phyloP scores from a whole-genome alignment of 2,113 vertebrate species.

The Dicerorhinus sumatrensis region DNA sequence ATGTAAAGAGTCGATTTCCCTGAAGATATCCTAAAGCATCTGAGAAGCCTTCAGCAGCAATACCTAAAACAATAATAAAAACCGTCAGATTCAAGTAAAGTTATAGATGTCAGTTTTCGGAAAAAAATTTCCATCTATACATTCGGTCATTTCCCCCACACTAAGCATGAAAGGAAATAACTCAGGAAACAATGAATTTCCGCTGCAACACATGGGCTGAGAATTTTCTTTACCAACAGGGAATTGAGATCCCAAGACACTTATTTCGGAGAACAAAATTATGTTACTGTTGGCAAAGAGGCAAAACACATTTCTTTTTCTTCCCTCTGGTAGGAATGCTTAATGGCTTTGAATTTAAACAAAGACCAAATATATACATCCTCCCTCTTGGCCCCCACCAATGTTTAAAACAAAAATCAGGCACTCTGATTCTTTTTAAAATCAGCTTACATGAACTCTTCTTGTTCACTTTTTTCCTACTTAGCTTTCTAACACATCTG shows the following conservation, averaged over 20 bases:
- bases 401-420: constrained; percentile 15
- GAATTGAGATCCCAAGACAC: constrained; percentile 68
- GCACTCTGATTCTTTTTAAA: neutral
- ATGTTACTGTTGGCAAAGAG: constrained; percentile 73
- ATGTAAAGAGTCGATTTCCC: constrained; percentile 56
- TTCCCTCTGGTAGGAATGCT: constrained; percentile 40
- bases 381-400: neutral
- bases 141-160: constrained; percentile 62
- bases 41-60: constrained; percentile 72
- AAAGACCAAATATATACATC: constrained; percentile 18
- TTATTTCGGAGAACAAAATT: constrained; percentile 68
- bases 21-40: constrained; percentile 67
- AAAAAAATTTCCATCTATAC: constrained; percentile 5
- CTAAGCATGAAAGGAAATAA: constrained; percentile 78
- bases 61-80: constrained; percentile 76
- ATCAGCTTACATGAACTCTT: neutral
- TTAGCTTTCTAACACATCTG: neutral
- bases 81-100: constrained; percentile 9
- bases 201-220: constrained; percentile 67
- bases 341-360: constrained; percentile 63
- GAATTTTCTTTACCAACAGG: constrained; percentile 69
- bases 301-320: constrained; percentile 23
- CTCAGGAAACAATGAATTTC: constrained; percentile 77
- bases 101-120: constrained; percentile 1
- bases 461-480: neutral